These are phyloP conservation scores for Syrphus vitripennis DNA, from an alignment of 2,888 invertebrate genomes.

Conservation along the genomic window DNA sequence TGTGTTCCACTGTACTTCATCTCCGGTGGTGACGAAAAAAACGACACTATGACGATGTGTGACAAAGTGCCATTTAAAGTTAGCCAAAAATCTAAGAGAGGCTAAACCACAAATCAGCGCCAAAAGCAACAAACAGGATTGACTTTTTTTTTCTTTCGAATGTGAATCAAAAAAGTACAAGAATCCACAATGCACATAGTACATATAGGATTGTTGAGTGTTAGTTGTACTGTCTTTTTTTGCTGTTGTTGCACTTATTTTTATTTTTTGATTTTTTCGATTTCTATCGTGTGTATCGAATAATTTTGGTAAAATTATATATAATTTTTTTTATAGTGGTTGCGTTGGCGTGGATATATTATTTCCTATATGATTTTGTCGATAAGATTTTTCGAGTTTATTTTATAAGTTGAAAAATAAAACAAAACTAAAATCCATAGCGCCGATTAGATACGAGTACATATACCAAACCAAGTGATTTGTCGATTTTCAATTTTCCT, in stretches of 20 bases:
- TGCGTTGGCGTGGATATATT: slow-evolving; percentile 67
- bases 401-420: not conserved
- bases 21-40: not conserved
- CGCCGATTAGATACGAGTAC: slow-evolving; percentile 6
- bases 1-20: not conserved
- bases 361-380: slow-evolving; percentile 51
- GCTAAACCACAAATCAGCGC: slow-evolving; percentile 32
- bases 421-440: slow-evolving; percentile 13
- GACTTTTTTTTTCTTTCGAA: not conserved
- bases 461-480: slow-evolving; percentile 6
- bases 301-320: slow-evolving; percentile 41
- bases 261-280: slow-evolving; percentile 1
- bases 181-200: too few relatives aligned
- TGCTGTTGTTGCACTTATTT: not conserved
- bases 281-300: not conserved
- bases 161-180: slow-evolving; percentile 3
- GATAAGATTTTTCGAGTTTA: slow-evolving; percentile 47
- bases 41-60: slow-evolving; percentile 40
- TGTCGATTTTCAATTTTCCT: slow-evolving; percentile 20
- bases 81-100: slow-evolving; percentile 31
- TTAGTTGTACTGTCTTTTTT: not conserved
- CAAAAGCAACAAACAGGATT: not conserved
- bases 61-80: slow-evolving; percentile 56
- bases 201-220: not conserved
- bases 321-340: slow-evolving; percentile 26